phyloP scores from a whole-genome alignment of 2,888 invertebrate species.

The Hirtodrosophila duncani region DNA sequence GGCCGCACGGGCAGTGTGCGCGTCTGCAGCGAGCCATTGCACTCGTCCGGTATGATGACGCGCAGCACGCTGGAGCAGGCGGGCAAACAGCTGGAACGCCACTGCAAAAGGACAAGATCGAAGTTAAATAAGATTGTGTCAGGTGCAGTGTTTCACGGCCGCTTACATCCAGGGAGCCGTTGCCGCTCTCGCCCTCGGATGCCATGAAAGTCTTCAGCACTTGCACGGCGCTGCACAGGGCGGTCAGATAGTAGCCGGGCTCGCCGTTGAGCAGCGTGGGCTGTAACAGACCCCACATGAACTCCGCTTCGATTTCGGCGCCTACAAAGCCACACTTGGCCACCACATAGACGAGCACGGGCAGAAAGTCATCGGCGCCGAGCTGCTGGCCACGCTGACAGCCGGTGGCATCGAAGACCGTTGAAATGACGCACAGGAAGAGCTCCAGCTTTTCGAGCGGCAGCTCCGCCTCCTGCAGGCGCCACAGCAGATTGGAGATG shows the following conservation, averaged over 20 bases:
- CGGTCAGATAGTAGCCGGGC: conserved; percentile 96
- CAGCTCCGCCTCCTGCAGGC: conserved; percentile 93
- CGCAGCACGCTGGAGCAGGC: conserved; percentile 87
- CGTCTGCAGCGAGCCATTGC: conserved; percentile 93
- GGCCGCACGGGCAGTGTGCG: conserved; percentile 95
- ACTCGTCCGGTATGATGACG: conserved; percentile 95
- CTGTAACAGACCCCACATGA: conserved; percentile 96
- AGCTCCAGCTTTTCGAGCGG: conserved; percentile 95
- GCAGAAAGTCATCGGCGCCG: conserved; percentile 93
- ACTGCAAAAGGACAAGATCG: conserved; percentile 63
- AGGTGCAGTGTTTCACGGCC: too few species aligned
- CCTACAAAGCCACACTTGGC: conserved; percentile 93
- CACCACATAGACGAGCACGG: conserved; percentile 93
- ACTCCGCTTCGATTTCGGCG: conserved; percentile 96
- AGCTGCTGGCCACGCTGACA: conserved; percentile 79
- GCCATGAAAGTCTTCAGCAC: conserved; percentile 78
- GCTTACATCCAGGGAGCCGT: conserved; percentile 78
- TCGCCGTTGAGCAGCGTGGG: conserved; percentile 94
- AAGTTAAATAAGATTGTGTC: not conserved
- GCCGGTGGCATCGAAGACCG: conserved; percentile 87
- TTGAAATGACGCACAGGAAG: conserved; percentile 91
- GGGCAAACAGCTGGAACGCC: conserved; percentile 80
- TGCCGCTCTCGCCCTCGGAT: conserved; percentile 77
- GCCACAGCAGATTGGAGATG: conserved; percentile 87
- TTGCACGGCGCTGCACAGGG: conserved; percentile 92